Evolutionary conservation across 2,113 vertebrate species (phyloP), one percentile per base, ranked within the genome.

Genomic region (Thomomys bottae): DNA sequence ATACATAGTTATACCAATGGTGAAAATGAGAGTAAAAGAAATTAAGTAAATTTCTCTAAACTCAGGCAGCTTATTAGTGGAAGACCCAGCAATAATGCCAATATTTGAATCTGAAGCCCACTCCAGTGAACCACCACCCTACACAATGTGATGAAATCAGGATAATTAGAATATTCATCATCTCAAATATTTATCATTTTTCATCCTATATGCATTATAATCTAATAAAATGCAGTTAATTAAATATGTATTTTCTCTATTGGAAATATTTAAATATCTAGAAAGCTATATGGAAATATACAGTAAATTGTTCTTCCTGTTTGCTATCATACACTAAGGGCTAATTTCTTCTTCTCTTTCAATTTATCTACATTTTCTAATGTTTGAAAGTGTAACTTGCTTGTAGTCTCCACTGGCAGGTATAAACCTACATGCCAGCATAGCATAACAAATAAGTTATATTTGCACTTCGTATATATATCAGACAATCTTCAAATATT

Each of bases 21-120:
- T 34, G 28, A 85, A 54, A 86, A 40, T 82, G 20, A 40, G 32
- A 17, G 36, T 78, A 81, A 88, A 8, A 71, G 20, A 87, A 66
- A 24, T 84, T n/a, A 67, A 83, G 59, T 40, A 70, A 93, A 61
- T 61, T 61, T 72, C 32, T 34, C 81, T 85, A 38, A 85, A 40
- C 38, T 42, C 32, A 86, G 17, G 86, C 23, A 8, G 18, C 42
- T 36, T 66, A 15, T 15, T 76, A 75, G 14, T 18, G 4, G 32
- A 17, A 66, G 57, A 86, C 24, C 30, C 57, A 82, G 32, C 89
- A 77, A 34, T 57, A 89, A 88, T 66, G 32, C 21, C 21, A 78
- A 23, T 64, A 38, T 57, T 17, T 32, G 59, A 89, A 23, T 67
- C 30, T 24, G 38, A 82, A 89, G 18, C 23, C 70, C 28, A 42